Evolutionary conservation across 2,888 invertebrate species (phyloP).

Genomic region (Drosophila nigritarsus): DNA sequence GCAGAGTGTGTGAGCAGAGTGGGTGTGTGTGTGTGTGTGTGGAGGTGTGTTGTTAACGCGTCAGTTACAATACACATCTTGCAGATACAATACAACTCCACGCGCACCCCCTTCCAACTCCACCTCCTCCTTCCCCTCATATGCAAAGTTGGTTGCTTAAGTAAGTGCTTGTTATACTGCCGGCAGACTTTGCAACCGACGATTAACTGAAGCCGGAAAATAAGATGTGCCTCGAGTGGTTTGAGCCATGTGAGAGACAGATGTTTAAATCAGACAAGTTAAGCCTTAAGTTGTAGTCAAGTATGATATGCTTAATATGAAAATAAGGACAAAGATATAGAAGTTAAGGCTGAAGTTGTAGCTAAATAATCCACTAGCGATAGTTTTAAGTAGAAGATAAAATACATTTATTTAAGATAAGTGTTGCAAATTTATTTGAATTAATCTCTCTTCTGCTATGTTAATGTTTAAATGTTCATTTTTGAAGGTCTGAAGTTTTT

Average conservation of each 20-base stretch:
- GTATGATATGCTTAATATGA: neutral
- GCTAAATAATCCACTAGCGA: neutral
- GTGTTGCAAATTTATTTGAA: neutral
- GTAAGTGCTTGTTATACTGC: conserved; percentile 57
- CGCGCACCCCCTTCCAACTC: neutral
- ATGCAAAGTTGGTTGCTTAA: conserved; percentile 36
- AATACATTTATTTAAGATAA: neutral
- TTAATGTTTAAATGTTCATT: neutral
- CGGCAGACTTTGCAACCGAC: conserved; percentile 44
- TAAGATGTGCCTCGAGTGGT: conserved; percentile 8
- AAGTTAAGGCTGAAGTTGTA: neutral
- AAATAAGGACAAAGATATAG: neutral
- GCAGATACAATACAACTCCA: conserved; percentile 20
- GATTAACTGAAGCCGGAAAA: conserved; percentile 47
- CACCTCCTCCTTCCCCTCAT: neutral
- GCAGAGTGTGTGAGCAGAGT: neutral
- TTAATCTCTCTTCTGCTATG: neutral
- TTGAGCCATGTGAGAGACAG: conserved; percentile 13
- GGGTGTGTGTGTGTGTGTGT: conserved; percentile 4
- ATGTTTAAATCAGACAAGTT: conserved; percentile 6
- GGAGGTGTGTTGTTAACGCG: conserved; percentile 54
- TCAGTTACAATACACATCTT: conserved; percentile 51
- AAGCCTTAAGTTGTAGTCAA: neutral
- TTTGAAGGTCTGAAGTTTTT: neutral
- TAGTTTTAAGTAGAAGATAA: neutral